These are phyloP conservation scores for Cliona cf. orientalis DNA, from an alignment of 37 sponge, comb jelly and placozoan species.

Conservation along the genomic window DNA sequence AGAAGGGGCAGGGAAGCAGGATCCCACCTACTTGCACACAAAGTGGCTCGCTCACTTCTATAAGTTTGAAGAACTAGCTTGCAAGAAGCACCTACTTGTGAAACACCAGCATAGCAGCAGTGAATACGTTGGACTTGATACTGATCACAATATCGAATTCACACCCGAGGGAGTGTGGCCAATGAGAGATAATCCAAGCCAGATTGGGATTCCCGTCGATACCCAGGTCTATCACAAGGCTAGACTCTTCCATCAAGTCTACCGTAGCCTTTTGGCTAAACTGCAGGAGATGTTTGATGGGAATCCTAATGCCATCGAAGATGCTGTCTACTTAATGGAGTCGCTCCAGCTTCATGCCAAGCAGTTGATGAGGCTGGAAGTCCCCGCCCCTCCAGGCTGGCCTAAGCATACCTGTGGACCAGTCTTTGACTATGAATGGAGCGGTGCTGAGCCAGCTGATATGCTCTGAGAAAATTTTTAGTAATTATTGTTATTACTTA, in stretches of 20 bases:
- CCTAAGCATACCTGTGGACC: constrained; percentile 54
- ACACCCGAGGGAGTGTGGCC: constrained; percentile 73
- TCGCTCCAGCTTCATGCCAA: constrained; percentile 64
- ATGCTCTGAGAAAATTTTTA: no score
- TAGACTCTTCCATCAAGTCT: constrained; percentile 48
- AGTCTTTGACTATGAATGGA: constrained; percentile 73
- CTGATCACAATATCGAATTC: constrained; percentile 43
- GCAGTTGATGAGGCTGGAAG: constrained; percentile 13
- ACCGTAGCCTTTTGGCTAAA: constrained; percentile 33
- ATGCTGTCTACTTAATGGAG: constrained; percentile 62
- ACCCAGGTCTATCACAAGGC: constrained; percentile 53
- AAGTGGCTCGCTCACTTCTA: constrained; percentile 7
- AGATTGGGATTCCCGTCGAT: neutral
- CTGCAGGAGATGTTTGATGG: constrained; percentile 65
- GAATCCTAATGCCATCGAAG: constrained; percentile 15
- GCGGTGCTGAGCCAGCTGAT: no score
- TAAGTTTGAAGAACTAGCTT: constrained; percentile 62
- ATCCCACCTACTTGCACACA: constrained; percentile 20
- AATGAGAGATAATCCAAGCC: constrained; percentile 65
- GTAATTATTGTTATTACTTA: no score
- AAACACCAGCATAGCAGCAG: no score
- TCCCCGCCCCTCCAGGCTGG: neutral
- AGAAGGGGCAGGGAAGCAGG: constrained; percentile 50
- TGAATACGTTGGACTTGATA: constrained; percentile 33
- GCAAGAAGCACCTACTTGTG: constrained; percentile 18